Evolutionary conservation across 2,888 invertebrate genomes (phyloP), one percentile per base, ranked within the genome.

Genomic region (Seira musarum): DNA sequence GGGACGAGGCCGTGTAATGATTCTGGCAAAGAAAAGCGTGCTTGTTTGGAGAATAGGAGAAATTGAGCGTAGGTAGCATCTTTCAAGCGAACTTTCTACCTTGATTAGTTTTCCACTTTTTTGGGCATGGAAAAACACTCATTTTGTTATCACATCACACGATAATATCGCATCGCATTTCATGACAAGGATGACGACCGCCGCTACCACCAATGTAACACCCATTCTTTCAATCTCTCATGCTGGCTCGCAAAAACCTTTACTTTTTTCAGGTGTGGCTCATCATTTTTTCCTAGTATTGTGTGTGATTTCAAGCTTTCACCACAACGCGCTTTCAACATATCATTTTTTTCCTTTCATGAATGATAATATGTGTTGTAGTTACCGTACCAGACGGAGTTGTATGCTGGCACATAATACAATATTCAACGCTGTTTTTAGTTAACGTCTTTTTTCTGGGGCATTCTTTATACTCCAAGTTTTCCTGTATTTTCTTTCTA

Each of bases 231-330:
- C 63, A 24, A 24, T 21, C 53, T 40, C 21, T 63, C 46, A 21
- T 73, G n/a, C 66, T 75, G 67, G 68, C 75, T 60, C 68, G 63
- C 53, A 35, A 74, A 35, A 53, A n/a, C 53, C 35, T 71, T 17
- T 63, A 46, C 8, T 19, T 65, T 65, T 53, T 17, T 70, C 77
- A 77, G 77, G 77, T 77, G 77, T 77, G 77, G 76, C 77, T 64
- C 70, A 65, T 69, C 77, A 69, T 57, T 30, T 57, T 69, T 61
- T 22, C 22, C 5, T 61, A 30, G 30, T 30, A 61, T 61, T 61
- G 19, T 61, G 13, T 46, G 17, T 61, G 21, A 21, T 35, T 53
- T 71, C 60, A 49, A 24, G 61, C 40, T 71, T 35, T 61, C 61
- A 22, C 63, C 70, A 53, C 53, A 53, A 53, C 15, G 2, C 30